phyloP scores from a whole-genome alignment of 2,797 vertebrate species.

The Amniataba percoides region DNA sequence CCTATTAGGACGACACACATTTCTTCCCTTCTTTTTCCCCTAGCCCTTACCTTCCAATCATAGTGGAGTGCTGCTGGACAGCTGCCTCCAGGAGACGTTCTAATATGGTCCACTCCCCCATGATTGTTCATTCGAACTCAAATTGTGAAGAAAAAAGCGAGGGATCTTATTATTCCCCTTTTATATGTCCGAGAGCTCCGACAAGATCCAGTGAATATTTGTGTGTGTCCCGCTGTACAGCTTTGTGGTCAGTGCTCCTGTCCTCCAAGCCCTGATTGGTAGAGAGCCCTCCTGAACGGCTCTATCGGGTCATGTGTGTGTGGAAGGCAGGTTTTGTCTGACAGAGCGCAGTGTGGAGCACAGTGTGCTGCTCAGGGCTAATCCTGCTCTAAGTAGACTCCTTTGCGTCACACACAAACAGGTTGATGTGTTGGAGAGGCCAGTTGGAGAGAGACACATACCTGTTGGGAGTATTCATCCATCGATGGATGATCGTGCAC shows the following conservation, averaged over 20 bases:
- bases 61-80: slow-evolving; percentile 87
- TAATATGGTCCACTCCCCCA: slow-evolving; percentile 88
- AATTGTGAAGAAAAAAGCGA: slow-evolving; percentile 44
- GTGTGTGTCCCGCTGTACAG: background rate
- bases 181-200: slow-evolving; percentile 27
- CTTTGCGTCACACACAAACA: slow-evolving; percentile 88
- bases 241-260: background rate
- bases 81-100: slow-evolving; percentile 87
- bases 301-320: background rate
- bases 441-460: background rate
- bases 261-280: slow-evolving; percentile 49
- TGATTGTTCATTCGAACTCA: slow-evolving; percentile 83
- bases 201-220: slow-evolving; percentile 15
- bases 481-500: background rate
- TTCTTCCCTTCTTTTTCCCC: background rate
- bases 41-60: slow-evolving; percentile 82
- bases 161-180: slow-evolving; percentile 37
- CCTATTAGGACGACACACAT: background rate
- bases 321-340: slow-evolving; percentile 6
- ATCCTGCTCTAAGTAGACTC: slow-evolving; percentile 91
- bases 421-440: slow-evolving; percentile 81
- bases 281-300: slow-evolving; percentile 36
- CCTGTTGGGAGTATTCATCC: background rate
- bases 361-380: slow-evolving; percentile 83
- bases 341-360: slow-evolving; percentile 43